Conservation (phyloP, 2,113 vertebrate species). For the Colistium nudipinnis region DNA sequence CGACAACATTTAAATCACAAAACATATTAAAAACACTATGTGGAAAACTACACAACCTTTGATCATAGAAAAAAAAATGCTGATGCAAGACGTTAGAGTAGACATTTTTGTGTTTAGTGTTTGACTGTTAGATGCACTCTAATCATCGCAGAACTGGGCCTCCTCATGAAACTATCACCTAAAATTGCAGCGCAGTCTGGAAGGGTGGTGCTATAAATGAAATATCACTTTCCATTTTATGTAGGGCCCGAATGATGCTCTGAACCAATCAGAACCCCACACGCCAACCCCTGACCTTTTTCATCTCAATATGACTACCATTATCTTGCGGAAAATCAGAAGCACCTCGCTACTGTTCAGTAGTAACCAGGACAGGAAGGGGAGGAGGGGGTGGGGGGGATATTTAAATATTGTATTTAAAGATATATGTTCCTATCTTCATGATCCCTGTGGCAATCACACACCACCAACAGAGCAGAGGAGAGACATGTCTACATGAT, state of each 20-base stretch:
- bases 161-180: conserved; percentile 54
- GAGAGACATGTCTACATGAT: conserved; percentile 48
- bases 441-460: conserved; percentile 73
- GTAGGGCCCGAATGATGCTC: conserved; percentile 54
- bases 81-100: conserved; percentile 45
- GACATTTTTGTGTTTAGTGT: conserved; percentile 45
- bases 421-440: conserved; percentile 78
- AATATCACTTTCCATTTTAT: conserved; percentile 76
- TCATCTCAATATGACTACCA: conserved; percentile 83
- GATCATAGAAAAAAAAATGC: conserved; percentile 55
- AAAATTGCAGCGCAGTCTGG: conserved; percentile 59
- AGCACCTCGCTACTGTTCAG: conserved; percentile 84
- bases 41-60: conserved; percentile 39
- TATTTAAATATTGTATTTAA: too few relatives aligned
- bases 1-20: conserved; percentile 54
- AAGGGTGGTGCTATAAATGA: conserved; percentile 65
- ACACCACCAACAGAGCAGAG: conserved; percentile 46
- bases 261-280: conserved; percentile 84
- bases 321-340: conserved; percentile 88
- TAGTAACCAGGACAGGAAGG: too few relatives aligned
- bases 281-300: conserved; percentile 85
- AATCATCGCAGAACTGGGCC: conserved; percentile 58
- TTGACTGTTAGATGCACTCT: conserved; percentile 50
- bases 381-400: conserved; percentile 59
- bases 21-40: conserved; percentile 56